Conservation (phyloP, 1,140 invertebrate species). For the Nixonia krombeini region DNA sequence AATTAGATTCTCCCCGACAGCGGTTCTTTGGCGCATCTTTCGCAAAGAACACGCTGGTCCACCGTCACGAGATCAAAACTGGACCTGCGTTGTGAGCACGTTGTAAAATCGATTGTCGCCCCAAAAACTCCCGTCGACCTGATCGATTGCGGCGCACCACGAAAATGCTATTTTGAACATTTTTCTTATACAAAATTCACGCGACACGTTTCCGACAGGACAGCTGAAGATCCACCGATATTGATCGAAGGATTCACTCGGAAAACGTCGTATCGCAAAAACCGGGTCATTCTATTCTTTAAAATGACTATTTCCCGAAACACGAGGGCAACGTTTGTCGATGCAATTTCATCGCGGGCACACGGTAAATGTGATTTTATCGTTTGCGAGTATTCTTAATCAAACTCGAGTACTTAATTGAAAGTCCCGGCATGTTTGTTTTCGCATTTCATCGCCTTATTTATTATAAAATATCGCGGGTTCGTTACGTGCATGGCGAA, state of each 20-base stretch:
- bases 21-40: constrained; percentile 24
- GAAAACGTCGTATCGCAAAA: not conserved
- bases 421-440: too few relatives aligned
- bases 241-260: not conserved
- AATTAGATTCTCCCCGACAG: not conserved
- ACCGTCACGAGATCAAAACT: constrained; percentile 39
- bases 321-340: not conserved
- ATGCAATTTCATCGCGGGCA: too few relatives aligned
- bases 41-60: constrained; percentile 30
- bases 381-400: too few relatives aligned
- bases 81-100: constrained; percentile 42
- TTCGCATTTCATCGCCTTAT: too few relatives aligned
- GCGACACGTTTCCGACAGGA: not conserved
- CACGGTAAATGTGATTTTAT: too few relatives aligned
- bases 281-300: not conserved
- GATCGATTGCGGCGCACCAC: constrained; percentile 38
- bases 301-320: not conserved
- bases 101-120: constrained; percentile 46
- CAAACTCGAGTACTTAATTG: too few relatives aligned
- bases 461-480: too few relatives aligned
- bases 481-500: too few relatives aligned
- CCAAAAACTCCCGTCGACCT: constrained; percentile 47
- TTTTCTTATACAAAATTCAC: constrained; percentile 24
- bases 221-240: too few relatives aligned
- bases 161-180: constrained; percentile 35